These are phyloP conservation scores for Crossocerus cetratus DNA, from an alignment of 2,888 invertebrate species.

Conservation along the genomic window DNA sequence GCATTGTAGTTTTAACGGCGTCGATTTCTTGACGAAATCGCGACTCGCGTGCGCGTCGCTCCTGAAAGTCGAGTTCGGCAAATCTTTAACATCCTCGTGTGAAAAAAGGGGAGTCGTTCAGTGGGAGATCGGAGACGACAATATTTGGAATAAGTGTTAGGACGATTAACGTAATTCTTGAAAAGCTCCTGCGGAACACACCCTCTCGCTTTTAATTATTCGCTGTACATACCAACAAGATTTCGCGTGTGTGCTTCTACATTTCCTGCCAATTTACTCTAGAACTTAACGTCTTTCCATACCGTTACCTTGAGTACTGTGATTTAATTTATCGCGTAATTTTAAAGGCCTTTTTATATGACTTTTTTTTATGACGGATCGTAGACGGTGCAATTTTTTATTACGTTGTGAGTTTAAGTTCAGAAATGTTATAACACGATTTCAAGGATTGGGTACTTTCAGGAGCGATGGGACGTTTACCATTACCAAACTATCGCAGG, in stretches of 20 bases:
- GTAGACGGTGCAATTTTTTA: neutral
- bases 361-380: too few relatives aligned
- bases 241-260: neutral
- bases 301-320: slow-evolving; percentile 5
- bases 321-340: neutral
- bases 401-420: neutral
- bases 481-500: slow-evolving; percentile 73
- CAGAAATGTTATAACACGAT: slow-evolving; percentile 1
- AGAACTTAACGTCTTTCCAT: slow-evolving; percentile 7
- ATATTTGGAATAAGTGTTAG: slow-evolving; percentile 53
- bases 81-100: slow-evolving; percentile 33
- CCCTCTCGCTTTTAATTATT: slow-evolving; percentile 37
- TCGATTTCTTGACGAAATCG: slow-evolving; percentile 42
- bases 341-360: too few relatives aligned
- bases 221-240: neutral
- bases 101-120: slow-evolving; percentile 40
- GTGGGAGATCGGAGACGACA: slow-evolving; percentile 56
- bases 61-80: slow-evolving; percentile 41
- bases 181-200: slow-evolving; percentile 43
- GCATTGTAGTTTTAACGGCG: slow-evolving; percentile 38
- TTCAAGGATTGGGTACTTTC: slow-evolving; percentile 37
- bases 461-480: slow-evolving; percentile 58
- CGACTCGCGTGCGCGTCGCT: slow-evolving; percentile 45
- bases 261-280: slow-evolving; percentile 2
- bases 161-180: slow-evolving; percentile 48